Evolutionary conservation across 2,797 vertebrate genomes (phyloP), one percentile per base, ranked within the genome.

Genomic region (Coluber constrictor): DNA sequence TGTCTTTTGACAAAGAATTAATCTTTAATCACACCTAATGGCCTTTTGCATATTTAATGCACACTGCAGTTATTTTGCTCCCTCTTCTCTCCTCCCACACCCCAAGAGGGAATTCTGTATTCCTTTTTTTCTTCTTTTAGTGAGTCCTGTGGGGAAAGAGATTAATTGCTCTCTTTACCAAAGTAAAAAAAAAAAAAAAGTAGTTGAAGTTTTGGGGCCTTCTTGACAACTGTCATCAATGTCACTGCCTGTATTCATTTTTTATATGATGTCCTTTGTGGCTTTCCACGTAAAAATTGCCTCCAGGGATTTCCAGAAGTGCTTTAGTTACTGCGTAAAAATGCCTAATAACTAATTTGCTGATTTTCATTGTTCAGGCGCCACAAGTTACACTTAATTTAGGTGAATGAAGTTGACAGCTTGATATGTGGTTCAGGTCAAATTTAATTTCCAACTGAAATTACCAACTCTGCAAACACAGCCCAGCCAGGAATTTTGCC

Each of bases 1-100:
- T 96, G 95, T 97, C 95, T 93, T 93, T 87, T 96, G 94, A 97
- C 96, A 96, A 92, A 95, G 95, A 97, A 97, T 97, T 95, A 97
- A 98, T 97, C 96, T 98, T 98, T 97, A 97, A 98, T 98, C 96
- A 96, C 96, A 88, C 90, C 95, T 97, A 97, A 97, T 97, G 95
- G 91, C 96, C 97, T 97, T 94, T 96, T 97, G 92, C 96, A 96
- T 97, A 97, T 96, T 96, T 97, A 96, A 97, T 97, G 90, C 61
- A 92, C 96, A 18, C 95, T 94, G 90, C 92, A 96, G 93, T 97
- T 97, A 93, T 94, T 95, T 56, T 83, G 7, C 51, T 25, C 79
- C 74, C 20, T 43, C 18, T 74, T 18, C 3, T 1, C 4, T 37
- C 37, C 32, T 25, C 20, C 32, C n/a, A 43, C 86, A 43, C 86